A percentile compares a stretch with the other conserved stretches of the same genome.
phyloP scores from a whole-genome alignment of 2,888 invertebrate genomes.

The Hydrotaea cyrtoneurina region DNA sequence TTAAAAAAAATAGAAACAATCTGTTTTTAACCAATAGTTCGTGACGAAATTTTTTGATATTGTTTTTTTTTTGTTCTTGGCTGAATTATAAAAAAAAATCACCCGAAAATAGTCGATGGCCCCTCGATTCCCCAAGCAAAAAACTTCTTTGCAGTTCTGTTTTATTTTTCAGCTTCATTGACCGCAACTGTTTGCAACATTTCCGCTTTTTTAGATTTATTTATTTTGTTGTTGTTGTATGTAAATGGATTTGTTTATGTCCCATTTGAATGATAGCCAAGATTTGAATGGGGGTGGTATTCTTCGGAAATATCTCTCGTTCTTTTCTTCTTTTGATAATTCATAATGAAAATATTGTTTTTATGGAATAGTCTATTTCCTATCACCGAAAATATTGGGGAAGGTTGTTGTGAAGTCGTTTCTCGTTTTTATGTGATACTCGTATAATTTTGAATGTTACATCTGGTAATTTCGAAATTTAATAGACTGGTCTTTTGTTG shows the following conservation, averaged over 20 bases:
- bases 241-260: constrained; percentile 21
- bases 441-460: neutral
- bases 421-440: too few relatives aligned
- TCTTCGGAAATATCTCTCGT: neutral
- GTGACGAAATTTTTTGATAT: constrained; percentile 5
- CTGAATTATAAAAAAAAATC: neutral
- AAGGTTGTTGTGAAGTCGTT: neutral
- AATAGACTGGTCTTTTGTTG: neutral
- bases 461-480: constrained; percentile 20
- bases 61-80: too few relatives aligned
- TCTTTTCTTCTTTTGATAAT: too few relatives aligned
- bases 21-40: neutral
- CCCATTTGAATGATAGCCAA: neutral
- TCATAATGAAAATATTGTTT: too few relatives aligned
- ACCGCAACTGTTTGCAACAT: constrained; percentile 36
- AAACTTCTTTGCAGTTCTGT: neutral
- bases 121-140: neutral
- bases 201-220: constrained; percentile 31
- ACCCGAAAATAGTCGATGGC: neutral
- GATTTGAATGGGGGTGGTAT: neutral
- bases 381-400: neutral
- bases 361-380: too few relatives aligned
- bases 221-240: too few relatives aligned
- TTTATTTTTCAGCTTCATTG: constrained; percentile 36
- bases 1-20: neutral